phyloP scores from a whole-genome alignment of 1,140 invertebrate genomes.

The Drosophila sproati region DNA sequence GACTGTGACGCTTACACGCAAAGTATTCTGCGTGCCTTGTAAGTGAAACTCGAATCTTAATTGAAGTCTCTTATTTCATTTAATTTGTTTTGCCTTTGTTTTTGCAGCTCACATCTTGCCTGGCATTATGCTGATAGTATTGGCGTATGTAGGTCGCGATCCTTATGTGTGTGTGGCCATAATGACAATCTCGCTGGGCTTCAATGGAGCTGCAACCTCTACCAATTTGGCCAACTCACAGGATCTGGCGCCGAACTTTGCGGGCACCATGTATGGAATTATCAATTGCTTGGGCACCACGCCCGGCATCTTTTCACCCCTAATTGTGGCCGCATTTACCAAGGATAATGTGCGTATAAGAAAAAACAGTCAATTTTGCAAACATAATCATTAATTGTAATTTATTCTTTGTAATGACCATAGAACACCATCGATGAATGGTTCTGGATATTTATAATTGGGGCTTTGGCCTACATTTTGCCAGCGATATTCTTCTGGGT shows the following conservation, averaged over 20 bases:
- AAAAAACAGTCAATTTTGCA: background rate
- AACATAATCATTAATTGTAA: background rate
- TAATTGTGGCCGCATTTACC: constrained; percentile 89
- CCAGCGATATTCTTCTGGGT: constrained; percentile 89
- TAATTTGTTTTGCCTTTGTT: background rate
- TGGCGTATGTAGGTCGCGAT: constrained; percentile 89
- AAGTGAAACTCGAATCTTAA: constrained; percentile 73
- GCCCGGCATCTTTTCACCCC: constrained; percentile 90
- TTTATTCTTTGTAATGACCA: background rate
- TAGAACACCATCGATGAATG: constrained; percentile 91
- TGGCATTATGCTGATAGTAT: constrained; percentile 87
- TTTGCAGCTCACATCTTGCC: constrained; percentile 89
- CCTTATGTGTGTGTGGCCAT: constrained; percentile 87
- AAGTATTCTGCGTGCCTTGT: constrained; percentile 90
- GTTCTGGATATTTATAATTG: constrained; percentile 91
- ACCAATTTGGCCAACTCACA: constrained; percentile 94
- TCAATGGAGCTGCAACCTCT: constrained; percentile 93
- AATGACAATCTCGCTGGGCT: constrained; percentile 90
- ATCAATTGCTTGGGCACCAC: constrained; percentile 90
- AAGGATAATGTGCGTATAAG: constrained; percentile 86
- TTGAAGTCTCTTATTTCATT: background rate
- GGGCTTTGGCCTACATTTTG: constrained; percentile 88
- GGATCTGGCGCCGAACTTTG: constrained; percentile 88
- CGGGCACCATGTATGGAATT: constrained; percentile 90
- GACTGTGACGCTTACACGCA: constrained; percentile 88